phyloP scores from a whole-genome alignment of 2,888 invertebrate species.

The Danaus chrysippus region DNA sequence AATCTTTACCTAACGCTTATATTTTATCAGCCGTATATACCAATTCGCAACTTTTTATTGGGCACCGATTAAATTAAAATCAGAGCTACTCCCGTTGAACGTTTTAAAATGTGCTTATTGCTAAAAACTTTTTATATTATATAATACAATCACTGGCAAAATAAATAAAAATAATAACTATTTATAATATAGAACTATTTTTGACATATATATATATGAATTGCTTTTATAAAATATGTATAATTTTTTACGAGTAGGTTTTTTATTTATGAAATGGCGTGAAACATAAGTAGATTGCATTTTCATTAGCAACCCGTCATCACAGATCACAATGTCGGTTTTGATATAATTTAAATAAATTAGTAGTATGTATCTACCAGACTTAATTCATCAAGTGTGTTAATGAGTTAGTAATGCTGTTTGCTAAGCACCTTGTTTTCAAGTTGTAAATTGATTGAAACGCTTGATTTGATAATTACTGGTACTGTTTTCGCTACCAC shows the following conservation, averaged over 20 bases:
- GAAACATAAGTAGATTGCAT: not conserved
- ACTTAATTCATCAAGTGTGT: too few species aligned
- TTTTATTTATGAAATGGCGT: not conserved
- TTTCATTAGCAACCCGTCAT: not conserved
- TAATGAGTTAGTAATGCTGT: too few species aligned
- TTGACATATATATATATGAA: too few species aligned
- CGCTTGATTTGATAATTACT: slow-evolving; percentile 72
- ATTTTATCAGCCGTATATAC: slow-evolving; percentile 19
- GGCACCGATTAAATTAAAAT: slow-evolving; percentile 26
- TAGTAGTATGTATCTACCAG: too few species aligned
- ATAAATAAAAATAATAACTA: slow-evolving; percentile 30
- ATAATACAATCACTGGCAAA: slow-evolving; percentile 22
- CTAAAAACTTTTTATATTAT: slow-evolving; percentile 27
- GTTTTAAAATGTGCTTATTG: slow-evolving; percentile 33
- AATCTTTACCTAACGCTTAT: slow-evolving; percentile 10
- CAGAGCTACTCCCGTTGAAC: slow-evolving; percentile 23
- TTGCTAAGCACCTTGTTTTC: too few species aligned
- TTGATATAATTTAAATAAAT: too few species aligned
- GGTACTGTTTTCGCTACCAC: slow-evolving; percentile 72
- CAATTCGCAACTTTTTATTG: slow-evolving; percentile 28
- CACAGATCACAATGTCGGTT: not conserved
- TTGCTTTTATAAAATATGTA: too few species aligned
- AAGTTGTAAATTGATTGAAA: too few species aligned
- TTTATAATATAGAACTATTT: too few species aligned
- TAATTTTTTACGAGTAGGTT: not conserved